Evolutionary conservation across 1,140 invertebrate genomes (phyloP).

Genomic region (Euura lappo): DNA sequence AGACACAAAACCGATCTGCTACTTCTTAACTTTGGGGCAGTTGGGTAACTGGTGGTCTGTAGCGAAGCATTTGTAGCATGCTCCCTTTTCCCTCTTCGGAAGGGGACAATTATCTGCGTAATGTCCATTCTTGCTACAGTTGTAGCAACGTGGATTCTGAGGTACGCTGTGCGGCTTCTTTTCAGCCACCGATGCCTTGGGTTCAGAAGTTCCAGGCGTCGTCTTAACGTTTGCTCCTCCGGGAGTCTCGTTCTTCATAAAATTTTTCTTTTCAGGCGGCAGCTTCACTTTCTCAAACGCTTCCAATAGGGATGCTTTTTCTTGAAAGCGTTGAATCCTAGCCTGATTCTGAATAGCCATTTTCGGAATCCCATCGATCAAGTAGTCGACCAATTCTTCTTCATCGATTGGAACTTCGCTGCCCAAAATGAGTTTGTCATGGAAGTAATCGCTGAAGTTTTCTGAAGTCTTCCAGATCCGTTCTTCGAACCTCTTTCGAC

Average conservation of each 20-base stretch:
- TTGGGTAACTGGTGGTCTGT: background rate
- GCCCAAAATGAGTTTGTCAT: constrained; percentile 16
- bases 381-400: constrained; percentile 14
- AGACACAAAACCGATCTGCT: no score
- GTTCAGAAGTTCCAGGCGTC: background rate
- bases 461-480: constrained; percentile 10
- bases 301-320: background rate
- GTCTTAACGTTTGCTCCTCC: background rate
- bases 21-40: background rate
- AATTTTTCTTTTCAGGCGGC: background rate
- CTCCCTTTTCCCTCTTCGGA: constrained; percentile 10
- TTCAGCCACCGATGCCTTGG: background rate
- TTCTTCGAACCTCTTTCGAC: constrained; percentile 17
- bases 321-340: background rate
- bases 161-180: background rate
- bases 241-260: background rate
- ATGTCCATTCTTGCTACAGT: constrained; percentile 16
- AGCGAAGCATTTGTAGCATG: constrained; percentile 2
- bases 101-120: background rate
- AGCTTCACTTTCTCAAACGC: background rate
- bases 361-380: no score
- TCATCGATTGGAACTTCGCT: constrained; percentile 9
- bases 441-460: constrained; percentile 17
- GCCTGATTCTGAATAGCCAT: background rate
- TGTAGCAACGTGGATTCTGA: constrained; percentile 8